Conservation (phyloP, 1,140 invertebrate species). For the Yoshiicerus persimilis region DNA sequence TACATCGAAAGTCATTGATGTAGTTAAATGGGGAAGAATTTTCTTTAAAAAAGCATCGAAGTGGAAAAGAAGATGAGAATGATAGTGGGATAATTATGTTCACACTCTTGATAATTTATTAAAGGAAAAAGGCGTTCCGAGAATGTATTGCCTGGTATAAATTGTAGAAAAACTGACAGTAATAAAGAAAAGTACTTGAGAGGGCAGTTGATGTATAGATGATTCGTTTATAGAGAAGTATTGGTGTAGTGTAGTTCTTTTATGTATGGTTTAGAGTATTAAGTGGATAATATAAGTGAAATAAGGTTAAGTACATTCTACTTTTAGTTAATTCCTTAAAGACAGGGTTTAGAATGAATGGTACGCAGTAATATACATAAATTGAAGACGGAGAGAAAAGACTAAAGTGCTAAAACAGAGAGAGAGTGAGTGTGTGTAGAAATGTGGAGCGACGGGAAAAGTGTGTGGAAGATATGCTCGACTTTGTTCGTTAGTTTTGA, state of each 20-base stretch:
- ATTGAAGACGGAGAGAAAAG: no score
- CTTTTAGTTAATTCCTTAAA: neutral
- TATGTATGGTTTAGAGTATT: neutral
- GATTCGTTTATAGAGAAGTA: neutral
- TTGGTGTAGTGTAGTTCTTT: neutral
- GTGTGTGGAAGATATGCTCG: no score
- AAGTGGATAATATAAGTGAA: no score
- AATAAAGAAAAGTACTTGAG: neutral
- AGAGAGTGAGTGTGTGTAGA: neutral
- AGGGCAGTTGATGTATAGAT: neutral
- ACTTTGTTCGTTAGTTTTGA: neutral
- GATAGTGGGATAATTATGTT: conserved; percentile 4
- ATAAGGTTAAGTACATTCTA: neutral
- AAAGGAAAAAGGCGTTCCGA: neutral
- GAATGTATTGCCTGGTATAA: neutral
- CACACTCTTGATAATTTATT: neutral
- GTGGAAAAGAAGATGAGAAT: neutral
- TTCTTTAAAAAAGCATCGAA: neutral
- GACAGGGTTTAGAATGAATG: neutral
- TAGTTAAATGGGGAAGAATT: neutral
- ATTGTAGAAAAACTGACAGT: neutral
- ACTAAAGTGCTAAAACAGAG: neutral
- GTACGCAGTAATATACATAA: neutral
- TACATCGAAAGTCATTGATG: neutral
- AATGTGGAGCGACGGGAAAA: neutral